Evolutionary conservation across 2,888 invertebrate genomes (phyloP), one percentile per base, ranked within the genome.

Genomic region (Leptarthrus brevirostris): DNA sequence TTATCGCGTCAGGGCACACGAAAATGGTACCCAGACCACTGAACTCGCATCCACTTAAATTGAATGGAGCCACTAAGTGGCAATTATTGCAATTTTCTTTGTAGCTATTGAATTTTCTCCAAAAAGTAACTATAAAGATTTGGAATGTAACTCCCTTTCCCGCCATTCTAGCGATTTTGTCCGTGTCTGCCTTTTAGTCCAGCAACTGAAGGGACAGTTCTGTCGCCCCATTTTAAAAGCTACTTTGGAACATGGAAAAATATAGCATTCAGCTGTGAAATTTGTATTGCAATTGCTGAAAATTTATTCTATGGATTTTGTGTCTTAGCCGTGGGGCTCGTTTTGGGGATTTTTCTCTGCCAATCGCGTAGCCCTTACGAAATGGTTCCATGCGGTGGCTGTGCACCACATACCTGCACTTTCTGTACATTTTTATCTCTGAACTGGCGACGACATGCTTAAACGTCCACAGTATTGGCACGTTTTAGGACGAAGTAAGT

Each of bases 251-350:
- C 26, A 26, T 24, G 54, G 53, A 22, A 53, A 22, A 53, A 20
- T 22, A 6, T 40, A 36, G 61, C 61, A 40, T 61, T 61, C 40
- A 74, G 72, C 74, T 58, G 66, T 69, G 56, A 66, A 75, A 75
- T 70, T 72, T 73, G 75, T 73, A 75, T 73, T 49, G 70, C 69
- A 73, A 73, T 73, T 73, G 54, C 54, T 69, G 69, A 44, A 73
- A 75, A 75, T 75, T 75, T 75, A 75, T 75, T 72, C 73, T 70
- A 73, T 47, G 66, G 74, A 47, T 40, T 34, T 34, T 66, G 44
- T 66, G 44, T 54, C 44, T 47, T 54, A 72, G 52, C 54, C 16
- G 16, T 56, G 22, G 30, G 53, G 22, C 22, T 34, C 36, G 24
- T 56, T 72, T 56, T 10, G 36, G 20, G 30, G 70, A 22, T 52